These are phyloP conservation scores for Geotrupes spiniger DNA, from an alignment of 2,888 invertebrate species.

Conservation along the genomic window DNA sequence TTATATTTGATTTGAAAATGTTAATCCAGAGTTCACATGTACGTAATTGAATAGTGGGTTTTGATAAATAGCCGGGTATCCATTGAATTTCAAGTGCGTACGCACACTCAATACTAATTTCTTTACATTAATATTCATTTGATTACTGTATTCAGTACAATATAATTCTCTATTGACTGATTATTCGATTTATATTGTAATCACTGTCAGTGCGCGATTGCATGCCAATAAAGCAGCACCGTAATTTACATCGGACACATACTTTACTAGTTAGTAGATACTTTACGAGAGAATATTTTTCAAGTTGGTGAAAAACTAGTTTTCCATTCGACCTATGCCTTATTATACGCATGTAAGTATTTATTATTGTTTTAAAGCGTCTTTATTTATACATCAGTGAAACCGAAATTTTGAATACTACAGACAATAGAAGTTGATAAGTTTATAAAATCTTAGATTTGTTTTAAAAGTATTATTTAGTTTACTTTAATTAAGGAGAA, in stretches of 20 bases:
- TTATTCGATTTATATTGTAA: constrained; percentile 22
- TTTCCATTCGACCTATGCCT: background rate
- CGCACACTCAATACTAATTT: constrained; percentile 14
- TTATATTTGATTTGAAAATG: too few species aligned
- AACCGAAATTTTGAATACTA: too few species aligned
- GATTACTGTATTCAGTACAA: constrained; percentile 14
- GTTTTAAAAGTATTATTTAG: too few species aligned
- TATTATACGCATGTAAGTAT: background rate
- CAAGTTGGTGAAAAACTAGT: too few species aligned
- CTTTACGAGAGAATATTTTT: too few species aligned
- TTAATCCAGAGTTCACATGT: too few species aligned
- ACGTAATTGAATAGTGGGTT: background rate
- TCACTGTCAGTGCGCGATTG: constrained; percentile 18
- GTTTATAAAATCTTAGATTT: too few species aligned
- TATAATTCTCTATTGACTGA: constrained; percentile 12
- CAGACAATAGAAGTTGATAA: too few species aligned
- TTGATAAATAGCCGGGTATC: background rate
- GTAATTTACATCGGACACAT: constrained; percentile 8
- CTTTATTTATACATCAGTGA: too few species aligned
- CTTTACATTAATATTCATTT: constrained; percentile 22
- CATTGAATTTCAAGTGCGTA: constrained; percentile 2
- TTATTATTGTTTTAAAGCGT: too few species aligned
- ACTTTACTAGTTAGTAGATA: too few species aligned
- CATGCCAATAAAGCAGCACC: constrained; percentile 15
- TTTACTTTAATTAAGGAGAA: too few species aligned